Percentiles rank a stretch among this genome's conserved stretches.
These are phyloP conservation scores for Smittia sp. DNA, from an alignment of 2,888 invertebrate genomes.

Conservation along the genomic window DNA sequence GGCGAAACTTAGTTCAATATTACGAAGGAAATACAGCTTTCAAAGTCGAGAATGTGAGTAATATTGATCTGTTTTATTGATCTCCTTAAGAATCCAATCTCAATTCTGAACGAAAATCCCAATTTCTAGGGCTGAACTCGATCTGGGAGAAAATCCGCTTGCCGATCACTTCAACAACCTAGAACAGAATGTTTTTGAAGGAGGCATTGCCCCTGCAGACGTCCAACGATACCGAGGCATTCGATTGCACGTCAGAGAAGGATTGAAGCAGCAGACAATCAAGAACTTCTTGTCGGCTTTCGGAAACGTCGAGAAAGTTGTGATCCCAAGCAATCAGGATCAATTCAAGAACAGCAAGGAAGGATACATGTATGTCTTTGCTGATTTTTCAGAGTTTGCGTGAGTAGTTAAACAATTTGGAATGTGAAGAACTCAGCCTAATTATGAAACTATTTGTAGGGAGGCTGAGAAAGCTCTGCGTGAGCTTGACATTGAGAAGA, in stretches of 20 bases:
- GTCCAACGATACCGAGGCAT: not conserved
- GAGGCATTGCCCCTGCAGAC: not conserved
- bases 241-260: not conserved
- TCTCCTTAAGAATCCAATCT: not conserved
- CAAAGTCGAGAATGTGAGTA: too few species aligned
- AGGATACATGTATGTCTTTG: not conserved
- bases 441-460: not conserved
- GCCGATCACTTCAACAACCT: too few species aligned
- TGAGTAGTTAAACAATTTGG: too few species aligned
- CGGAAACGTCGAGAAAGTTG: too few species aligned
- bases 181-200: not conserved
- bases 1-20: too few species aligned
- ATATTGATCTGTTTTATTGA: too few species aligned
- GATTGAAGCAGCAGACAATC: not conserved
- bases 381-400: not conserved
- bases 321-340: not conserved
- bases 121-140: not conserved
- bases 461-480: conserved; percentile 20
- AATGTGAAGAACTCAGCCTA: too few species aligned
- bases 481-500: not conserved
- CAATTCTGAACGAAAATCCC: not conserved
- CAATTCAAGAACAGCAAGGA: not conserved
- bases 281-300: too few species aligned
- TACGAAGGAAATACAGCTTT: too few species aligned
- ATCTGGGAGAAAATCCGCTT: too few species aligned